phyloP scores from a whole-genome alignment of 1,140 invertebrate species.

The Zelostemma sp. region DNA sequence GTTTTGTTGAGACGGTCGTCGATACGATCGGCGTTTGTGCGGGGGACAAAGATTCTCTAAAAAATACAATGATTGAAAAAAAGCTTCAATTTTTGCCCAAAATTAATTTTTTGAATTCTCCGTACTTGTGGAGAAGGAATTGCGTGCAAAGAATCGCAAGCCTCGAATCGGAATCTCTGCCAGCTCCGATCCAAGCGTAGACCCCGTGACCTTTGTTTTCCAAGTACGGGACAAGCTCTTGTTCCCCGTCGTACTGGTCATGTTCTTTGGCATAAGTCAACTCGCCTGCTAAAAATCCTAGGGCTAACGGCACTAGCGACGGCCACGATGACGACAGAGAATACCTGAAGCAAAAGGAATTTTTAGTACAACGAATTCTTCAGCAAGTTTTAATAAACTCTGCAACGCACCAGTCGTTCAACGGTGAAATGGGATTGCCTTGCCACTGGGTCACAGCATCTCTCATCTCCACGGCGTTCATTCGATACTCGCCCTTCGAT shows the following conservation, averaged over 20 bases:
- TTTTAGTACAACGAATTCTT: too few relatives aligned
- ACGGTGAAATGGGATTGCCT: slow-evolving; percentile 82
- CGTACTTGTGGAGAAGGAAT: slow-evolving; percentile 62
- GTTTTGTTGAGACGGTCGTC: slow-evolving; percentile 34
- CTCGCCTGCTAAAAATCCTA: slow-evolving; percentile 91
- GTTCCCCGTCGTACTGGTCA: slow-evolving; percentile 77
- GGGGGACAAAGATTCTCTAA: slow-evolving; percentile 56
- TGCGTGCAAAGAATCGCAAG: slow-evolving; percentile 77
- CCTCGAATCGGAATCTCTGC: slow-evolving; percentile 88
- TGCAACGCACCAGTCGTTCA: slow-evolving; percentile 90
- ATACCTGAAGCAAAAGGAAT: slow-evolving; percentile 47
- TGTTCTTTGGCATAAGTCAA: slow-evolving; percentile 68
- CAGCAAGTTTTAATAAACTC: too few relatives aligned
- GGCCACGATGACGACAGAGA: slow-evolving; percentile 81
- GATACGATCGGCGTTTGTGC: slow-evolving; percentile 32
- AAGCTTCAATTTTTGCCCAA: too few relatives aligned
- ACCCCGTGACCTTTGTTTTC: slow-evolving; percentile 82
- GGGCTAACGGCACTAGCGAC: slow-evolving; percentile 81
- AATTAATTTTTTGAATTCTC: slow-evolving; percentile 6
- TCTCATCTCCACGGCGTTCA: slow-evolving; percentile 80
- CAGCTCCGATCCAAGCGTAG: slow-evolving; percentile 97
- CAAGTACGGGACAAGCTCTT: slow-evolving; percentile 93
- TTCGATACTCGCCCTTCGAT: slow-evolving; percentile 84
- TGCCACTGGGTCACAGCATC: slow-evolving; percentile 84
- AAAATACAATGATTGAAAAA: too few relatives aligned